Base-by-base conservation (phyloP, 1,140 invertebrate species). In the Alviniconcha marisindica region DNA sequence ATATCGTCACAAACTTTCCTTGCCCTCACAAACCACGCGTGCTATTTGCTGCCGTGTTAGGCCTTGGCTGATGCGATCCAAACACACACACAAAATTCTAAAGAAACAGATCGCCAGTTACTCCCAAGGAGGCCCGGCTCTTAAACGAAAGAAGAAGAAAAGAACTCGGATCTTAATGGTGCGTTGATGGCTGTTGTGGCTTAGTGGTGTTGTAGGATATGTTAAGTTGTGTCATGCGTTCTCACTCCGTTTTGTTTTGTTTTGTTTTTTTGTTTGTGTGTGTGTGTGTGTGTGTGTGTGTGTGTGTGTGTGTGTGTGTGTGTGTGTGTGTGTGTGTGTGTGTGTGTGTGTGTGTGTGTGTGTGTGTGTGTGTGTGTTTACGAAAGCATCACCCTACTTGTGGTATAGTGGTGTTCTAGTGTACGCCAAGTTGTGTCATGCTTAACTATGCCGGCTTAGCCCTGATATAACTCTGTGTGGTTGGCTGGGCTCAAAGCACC, bases 261-360 rank as follows among this genome's bases (percentile, higher is more conserved):
- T 24, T 63, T n/a, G 60, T 14, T 24, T 63, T n/a, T 63, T 24
- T 63, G 73, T 76, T 18, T 51, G 24, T 76, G 24, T 51, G 73
- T 76, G 24, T 54, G 73, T 31, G 73, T 76, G 24, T 51, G 42
- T 51, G 73, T 51, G 66, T 48, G 66, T 71, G 12, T 28, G 36
- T 71, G 12, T 40, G n/a, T 40, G 12, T 40, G 36, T 40, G 15
- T 40, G 36, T 40, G 7, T 24, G 69, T 24, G 33, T 42, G 69
- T 71, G 36, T 42, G 69, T 77, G 44, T 77, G 38, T 31, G 42
- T 24, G 71, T 12, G 71, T 42, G 71, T 44, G 71, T 42, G 71
- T 44, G 40, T 42, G 28, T 44, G 71, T 14, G 71, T 74, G 71
- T 74, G 38, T 48, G 38, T 42, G 71, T 48, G 42, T 73, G 69